phyloP scores from a whole-genome alignment of 2,113 vertebrate genomes.

The Bujurquina vittata region DNA sequence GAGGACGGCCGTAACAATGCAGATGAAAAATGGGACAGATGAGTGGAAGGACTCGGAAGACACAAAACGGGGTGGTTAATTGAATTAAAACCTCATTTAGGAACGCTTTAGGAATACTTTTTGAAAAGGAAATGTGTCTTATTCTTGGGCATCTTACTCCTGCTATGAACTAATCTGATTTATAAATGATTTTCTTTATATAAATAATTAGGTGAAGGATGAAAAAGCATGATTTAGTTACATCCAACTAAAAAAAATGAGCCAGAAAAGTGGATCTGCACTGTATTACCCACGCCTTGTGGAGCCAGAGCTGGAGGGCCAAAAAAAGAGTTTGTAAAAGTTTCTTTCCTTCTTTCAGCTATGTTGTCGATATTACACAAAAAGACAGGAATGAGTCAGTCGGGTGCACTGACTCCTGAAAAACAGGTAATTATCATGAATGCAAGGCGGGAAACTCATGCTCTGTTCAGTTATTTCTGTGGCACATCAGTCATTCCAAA shows the following conservation, averaged over 20 bases:
- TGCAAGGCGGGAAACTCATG: neutral
- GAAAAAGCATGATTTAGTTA: neutral
- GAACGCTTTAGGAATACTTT: neutral
- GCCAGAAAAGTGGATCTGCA: neutral
- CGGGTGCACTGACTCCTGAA: neutral
- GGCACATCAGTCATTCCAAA: constrained; percentile 11
- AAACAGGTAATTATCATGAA: constrained; percentile 18
- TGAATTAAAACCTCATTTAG: constrained; percentile 21
- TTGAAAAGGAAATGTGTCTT: neutral
- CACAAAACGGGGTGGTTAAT: constrained; percentile 1
- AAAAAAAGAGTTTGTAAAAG: neutral
- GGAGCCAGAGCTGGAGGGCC: neutral
- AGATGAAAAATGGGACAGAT: constrained; percentile 43
- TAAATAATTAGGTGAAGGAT: neutral
- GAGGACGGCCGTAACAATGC: constrained; percentile 31
- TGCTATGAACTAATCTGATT: neutral
- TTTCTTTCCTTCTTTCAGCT: neutral
- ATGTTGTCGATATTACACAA: neutral
- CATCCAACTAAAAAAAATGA: neutral
- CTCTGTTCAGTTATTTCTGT: constrained; percentile 19
- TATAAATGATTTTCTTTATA: neutral
- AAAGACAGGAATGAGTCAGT: constrained; percentile 4
- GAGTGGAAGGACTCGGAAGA: constrained; percentile 24
- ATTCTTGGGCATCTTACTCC: neutral
- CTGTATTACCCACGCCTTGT: neutral